Evolutionary conservation across 2,113 vertebrate genomes (phyloP).

Genomic region (Montifringilla adamsi): DNA sequence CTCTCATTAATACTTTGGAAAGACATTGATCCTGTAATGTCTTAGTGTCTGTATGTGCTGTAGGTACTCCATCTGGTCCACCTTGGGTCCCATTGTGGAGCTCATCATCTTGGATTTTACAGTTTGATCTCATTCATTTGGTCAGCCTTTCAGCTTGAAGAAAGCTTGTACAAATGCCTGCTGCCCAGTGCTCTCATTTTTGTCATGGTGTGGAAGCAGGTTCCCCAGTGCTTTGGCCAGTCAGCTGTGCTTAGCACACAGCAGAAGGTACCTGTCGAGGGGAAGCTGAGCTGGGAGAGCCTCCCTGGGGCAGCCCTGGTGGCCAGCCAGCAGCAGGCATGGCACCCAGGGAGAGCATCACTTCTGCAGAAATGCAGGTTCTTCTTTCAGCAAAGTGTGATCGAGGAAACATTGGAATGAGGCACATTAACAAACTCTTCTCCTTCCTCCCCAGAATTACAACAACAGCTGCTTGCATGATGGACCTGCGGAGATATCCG

Average conservation of each 20-base stretch:
- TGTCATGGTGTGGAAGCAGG: not conserved
- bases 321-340: not conserved
- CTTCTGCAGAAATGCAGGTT: not conserved
- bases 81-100: not conserved
- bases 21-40: too few species aligned
- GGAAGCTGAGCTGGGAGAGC: not conserved
- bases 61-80: not conserved
- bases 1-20: not conserved
- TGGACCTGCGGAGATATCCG: conserved; percentile 93
- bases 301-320: not conserved
- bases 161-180: not conserved
- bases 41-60: accelerated
- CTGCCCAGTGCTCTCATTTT: not conserved
- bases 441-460: conserved; percentile 84
- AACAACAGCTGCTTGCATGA: conserved; percentile 97
- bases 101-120: not conserved
- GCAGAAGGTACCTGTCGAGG: not conserved
- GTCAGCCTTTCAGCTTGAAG: not conserved
- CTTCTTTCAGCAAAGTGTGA: not conserved
- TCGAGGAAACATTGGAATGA: not conserved
- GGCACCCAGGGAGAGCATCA: not conserved
- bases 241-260: not conserved
- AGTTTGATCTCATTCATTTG: not conserved
- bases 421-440: not conserved
- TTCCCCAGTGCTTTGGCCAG: not conserved